phyloP scores from a whole-genome alignment of 2,888 invertebrate species.

The Eristalis intricaria region DNA sequence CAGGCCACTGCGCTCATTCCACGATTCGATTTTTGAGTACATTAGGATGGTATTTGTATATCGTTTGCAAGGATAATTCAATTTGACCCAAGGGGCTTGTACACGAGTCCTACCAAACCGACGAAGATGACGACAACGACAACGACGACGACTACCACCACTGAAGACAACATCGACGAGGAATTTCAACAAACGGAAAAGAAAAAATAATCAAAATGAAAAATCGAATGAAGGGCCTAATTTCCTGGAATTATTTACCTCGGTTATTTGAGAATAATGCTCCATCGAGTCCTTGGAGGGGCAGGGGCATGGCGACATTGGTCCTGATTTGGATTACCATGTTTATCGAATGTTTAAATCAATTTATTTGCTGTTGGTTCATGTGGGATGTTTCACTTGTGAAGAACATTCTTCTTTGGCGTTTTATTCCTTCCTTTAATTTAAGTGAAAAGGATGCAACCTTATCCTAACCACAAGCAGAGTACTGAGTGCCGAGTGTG shows the following conservation, averaged over 20 bases:
- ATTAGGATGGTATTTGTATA: constrained; percentile 66
- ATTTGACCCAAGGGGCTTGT: constrained; percentile 57
- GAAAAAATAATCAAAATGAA: not conserved
- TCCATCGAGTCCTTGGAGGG: not conserved
- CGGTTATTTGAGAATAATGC: constrained; percentile 44
- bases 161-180: not conserved
- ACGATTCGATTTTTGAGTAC: constrained; percentile 38
- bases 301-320: constrained; percentile 30
- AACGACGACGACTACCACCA: not conserved
- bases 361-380: constrained; percentile 46
- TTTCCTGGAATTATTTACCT: constrained; percentile 56
- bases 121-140: not conserved
- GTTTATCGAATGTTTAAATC: constrained; percentile 53
- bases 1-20: not conserved
- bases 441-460: not conserved
- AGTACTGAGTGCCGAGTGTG: not conserved
- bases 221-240: constrained; percentile 54
- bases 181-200: not conserved
- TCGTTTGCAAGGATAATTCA: constrained; percentile 68
- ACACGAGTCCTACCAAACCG: not conserved
- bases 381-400: not conserved
- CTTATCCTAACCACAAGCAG: not conserved
- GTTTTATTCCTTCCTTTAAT: not conserved
- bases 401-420: not conserved
- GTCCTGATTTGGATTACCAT: constrained; percentile 43